Base-by-base conservation (phyloP, 2,113 vertebrate species). In the Tamias sibiricus region DNA sequence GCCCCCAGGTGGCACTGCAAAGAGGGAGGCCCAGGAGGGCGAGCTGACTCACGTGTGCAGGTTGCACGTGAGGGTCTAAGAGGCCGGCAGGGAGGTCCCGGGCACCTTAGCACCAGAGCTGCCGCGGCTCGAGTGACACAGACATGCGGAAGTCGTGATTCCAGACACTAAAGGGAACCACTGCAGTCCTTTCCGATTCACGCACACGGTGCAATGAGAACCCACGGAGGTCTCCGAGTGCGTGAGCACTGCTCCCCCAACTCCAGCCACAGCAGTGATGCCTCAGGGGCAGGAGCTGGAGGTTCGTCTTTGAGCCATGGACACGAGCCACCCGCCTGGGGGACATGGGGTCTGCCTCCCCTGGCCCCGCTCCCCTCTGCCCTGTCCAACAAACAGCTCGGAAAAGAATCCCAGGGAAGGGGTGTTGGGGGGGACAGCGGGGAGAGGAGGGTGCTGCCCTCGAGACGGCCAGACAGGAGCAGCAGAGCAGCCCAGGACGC, bases 201-300 rank as follows among this genome's bases (percentile, higher is more conserved):
- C 42, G 35, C 16, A 9, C 20, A 1, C 47, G 0, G 1, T 24
- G 22, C 13, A 30, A 1, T 30, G 0, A 81, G 47, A 22, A 44
- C 49, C 75, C 17, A 0, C 10, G 2, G 26, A 4, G 17, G 30
- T 49, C 2, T 54, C 26, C 2, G 17, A 13, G 49, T n/a, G 49
- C 49, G 4, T 12, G 44, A 49, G 47, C 1, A 2, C 32, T 13
- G 26, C 0, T 37, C 42, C n/a, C 90, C 71, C 74, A 10, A 7
- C 4, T 11, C 77, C 3, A 0, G 10, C 13, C 12, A 19, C 19
- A 28, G 2, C 22, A 0, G 40, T 9, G 40, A 42, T 28, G 16
- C 49, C 49, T 52, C 49, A 11, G 49, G 49, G 49, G 49, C 0
- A 17, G 57, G 24, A 30, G 44, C 84, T 32, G 32, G 3, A 17